These are phyloP conservation scores for Diplosoma virens DNA, from an alignment of 23 tunicate genomes.

Conservation along the genomic window DNA sequence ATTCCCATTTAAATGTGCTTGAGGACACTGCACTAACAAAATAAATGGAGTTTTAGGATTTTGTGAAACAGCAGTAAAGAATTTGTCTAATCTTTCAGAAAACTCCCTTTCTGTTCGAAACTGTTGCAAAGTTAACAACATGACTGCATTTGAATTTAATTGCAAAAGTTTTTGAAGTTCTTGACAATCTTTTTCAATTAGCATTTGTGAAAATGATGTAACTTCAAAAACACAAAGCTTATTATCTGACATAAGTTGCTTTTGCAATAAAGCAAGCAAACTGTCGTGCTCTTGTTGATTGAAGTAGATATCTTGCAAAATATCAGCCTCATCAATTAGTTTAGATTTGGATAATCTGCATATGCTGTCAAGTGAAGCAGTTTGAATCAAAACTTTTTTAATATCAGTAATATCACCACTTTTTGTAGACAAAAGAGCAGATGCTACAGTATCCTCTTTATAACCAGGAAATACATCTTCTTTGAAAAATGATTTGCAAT, in stretches of 20 bases:
- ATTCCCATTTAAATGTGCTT: constrained; percentile 39
- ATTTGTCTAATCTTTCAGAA: constrained; percentile 31
- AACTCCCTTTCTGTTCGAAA: constrained; percentile 63
- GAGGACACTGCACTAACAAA: constrained; percentile 69
- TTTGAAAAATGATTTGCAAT: neutral
- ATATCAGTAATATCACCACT: neutral
- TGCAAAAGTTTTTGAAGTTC: constrained; percentile 21
- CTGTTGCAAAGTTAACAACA: constrained; percentile 69
- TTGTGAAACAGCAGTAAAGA: constrained; percentile 16
- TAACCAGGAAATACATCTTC: constrained; percentile 65
- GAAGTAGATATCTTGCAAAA: constrained; percentile 21
- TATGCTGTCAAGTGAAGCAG: constrained; percentile 61
- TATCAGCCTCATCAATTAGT: constrained; percentile 14
- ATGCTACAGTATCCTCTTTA: constrained; percentile 55
- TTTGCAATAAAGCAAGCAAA: neutral
- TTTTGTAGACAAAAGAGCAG: constrained; percentile 36
- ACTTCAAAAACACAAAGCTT: constrained; percentile 32
- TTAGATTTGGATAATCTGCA: constrained; percentile 43
- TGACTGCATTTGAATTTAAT: constrained; percentile 22
- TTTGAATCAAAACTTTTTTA: constrained; percentile 30
- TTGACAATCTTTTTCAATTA: constrained; percentile 51
- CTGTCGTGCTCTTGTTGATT: constrained; percentile 49
- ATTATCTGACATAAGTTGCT: neutral
- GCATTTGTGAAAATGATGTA: constrained; percentile 51
- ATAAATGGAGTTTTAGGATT: neutral